Base-by-base conservation (phyloP, 2,113 vertebrate species). In the Xenopus borealis region DNA sequence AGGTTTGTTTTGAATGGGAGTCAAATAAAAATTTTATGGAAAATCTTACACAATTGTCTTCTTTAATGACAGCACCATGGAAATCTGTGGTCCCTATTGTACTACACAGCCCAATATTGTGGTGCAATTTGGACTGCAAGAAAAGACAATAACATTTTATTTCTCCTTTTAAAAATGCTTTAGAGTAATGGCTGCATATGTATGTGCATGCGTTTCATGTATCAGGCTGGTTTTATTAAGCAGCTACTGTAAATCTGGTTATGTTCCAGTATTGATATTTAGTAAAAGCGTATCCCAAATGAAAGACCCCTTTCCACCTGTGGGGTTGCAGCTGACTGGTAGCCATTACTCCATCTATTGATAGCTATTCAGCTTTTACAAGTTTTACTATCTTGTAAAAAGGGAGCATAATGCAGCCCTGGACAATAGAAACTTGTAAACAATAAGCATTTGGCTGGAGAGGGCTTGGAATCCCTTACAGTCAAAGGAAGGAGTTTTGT, bases 331-430 rank as follows among this genome's bases (percentile, higher is more conserved):
- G 10, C 73, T 80, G 19, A 79, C 79, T 64, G 14, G 52, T 71
- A 69, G 74, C 33, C 23, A n/a, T 33, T 78, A 14, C 10, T 17
- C 33, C 47, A 18, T 18, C 58, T n/a, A 40, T 72, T 55, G 18
- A 70, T 81, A 76, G 66, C 61, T 47, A 80, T 78, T 78, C 79
- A 62, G 66, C 17, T 66, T n/a, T 78, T 80, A 78, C 1, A 9
- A 71, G 67, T 82, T 80, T 79, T 79, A 69, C 83, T 62, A 19
- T 58, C 72, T 69, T 0, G 11, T 65, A 23, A 69, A 70, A 2
- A 0, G 5, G 23, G 73, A 66, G 72, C 70, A 52, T 27, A 12
- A 62, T 62, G 9, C 69, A 74, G 16, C 66, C 45, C 23, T 9
- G 23, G 69, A 58, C 45, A 72, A 50, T 66, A 66, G 45, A 65